Base-by-base conservation (phyloP, 1,140 invertebrate genomes). In the Zelostemma sp. region DNA sequence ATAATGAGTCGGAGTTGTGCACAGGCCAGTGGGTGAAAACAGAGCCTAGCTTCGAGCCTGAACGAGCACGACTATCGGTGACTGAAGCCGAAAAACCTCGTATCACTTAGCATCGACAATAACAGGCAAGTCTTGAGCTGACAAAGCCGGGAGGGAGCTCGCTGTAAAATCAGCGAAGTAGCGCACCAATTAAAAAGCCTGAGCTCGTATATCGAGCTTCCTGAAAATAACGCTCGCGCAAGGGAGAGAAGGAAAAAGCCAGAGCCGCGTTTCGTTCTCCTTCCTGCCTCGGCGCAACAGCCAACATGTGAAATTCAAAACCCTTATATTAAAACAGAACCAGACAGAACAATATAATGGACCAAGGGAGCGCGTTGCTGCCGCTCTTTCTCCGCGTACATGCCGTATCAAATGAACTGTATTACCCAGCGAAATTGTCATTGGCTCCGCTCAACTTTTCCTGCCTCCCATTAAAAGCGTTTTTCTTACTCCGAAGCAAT, bases 251-350 rank as follows among this genome's bases (percentile, higher is more conserved):
- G 55, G 68, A 54, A 43, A 18, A 74, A 68, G 75, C 76, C 74
- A 66, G 3, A 25, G 21, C 21, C 21, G 3, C 21, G 21, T 25
- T n/a, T n/a, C 21, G 3, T 25, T 25, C 3, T 8, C 21, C 21
- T 3, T 25, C 21, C 21, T 25, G 21, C 33, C 33, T 35, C 33
- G 33, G 33, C 33, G 33, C 33, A 35, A 35, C 62, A 72, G 38
- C 68, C 64, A 60, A 51, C 65, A 75, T 68, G 72, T 78, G 76
- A 79, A 79, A 80, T 79, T 59, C 58, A 75, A 78, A 80, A 79
- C 76, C 78, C 68, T 79, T 74, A 72, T 76, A 77, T 79, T 80
- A 78, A 80, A 79, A 78, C 76, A 63, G 68, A 70, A 63, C 50
- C 67, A 71, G 65, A 67, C 68, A 63, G 64, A 79, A 78, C 76